These are phyloP conservation scores for Trissoscelio sp. DNA, from an alignment of 2,888 invertebrate genomes.

Conservation along the genomic window DNA sequence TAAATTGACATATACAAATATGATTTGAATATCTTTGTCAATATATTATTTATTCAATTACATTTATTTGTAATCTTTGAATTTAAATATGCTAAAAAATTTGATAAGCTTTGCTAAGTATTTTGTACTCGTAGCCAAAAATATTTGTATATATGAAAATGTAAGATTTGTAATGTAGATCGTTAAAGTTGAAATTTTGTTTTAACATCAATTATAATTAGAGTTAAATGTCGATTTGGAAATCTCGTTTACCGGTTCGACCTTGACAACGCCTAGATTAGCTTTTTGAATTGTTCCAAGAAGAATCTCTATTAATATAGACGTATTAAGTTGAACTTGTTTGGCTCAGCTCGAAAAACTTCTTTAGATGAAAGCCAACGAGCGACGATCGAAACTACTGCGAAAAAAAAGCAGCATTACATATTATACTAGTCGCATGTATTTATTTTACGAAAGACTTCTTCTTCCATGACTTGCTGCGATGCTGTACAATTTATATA, in stretches of 20 bases:
- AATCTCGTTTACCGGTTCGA: slow-evolving; percentile 59
- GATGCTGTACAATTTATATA: slow-evolving; percentile 61
- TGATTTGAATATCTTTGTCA: slow-evolving; percentile 8
- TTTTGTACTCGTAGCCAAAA: slow-evolving; percentile 39
- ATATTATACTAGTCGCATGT: slow-evolving; percentile 67
- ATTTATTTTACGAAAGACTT: slow-evolving; percentile 64
- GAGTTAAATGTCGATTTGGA: slow-evolving; percentile 62
- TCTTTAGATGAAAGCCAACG: slow-evolving; percentile 54
- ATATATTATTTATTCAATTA: slow-evolving; percentile 1
- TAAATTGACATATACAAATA: slow-evolving; percentile 23
- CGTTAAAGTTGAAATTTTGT: not conserved
- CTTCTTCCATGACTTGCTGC: slow-evolving; percentile 64
- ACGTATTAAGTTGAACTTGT: slow-evolving; percentile 57
- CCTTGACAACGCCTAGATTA: slow-evolving; percentile 70
- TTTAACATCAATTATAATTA: not conserved
- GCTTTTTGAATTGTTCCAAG: slow-evolving; percentile 77
- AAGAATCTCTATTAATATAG: slow-evolving; percentile 74
- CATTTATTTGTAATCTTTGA: slow-evolving; percentile 1
- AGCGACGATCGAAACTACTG: slow-evolving; percentile 63
- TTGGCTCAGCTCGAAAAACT: slow-evolving; percentile 46
- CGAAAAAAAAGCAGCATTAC: slow-evolving; percentile 59
- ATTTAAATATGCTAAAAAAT: slow-evolving; percentile 4
- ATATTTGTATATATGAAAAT: slow-evolving; percentile 18
- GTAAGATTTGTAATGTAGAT: slow-evolving; percentile 44
- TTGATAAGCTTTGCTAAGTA: slow-evolving; percentile 48